Evolutionary conservation across 2,888 invertebrate species (phyloP).

Genomic region (Eilema depressum): DNA sequence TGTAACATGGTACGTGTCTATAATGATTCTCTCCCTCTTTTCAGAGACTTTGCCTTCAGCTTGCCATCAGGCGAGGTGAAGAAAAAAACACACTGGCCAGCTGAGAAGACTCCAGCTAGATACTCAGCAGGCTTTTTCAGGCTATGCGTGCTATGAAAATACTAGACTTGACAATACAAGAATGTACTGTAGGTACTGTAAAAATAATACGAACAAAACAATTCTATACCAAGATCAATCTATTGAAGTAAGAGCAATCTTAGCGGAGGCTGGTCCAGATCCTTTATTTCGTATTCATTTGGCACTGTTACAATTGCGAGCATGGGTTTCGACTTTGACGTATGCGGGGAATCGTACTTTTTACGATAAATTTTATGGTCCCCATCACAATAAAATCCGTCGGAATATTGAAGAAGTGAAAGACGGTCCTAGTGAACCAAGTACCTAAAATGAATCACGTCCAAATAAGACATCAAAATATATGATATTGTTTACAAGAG

Average conservation of each 20-base stretch:
- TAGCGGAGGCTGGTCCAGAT: neutral
- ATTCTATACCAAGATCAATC: neutral
- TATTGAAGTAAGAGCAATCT: neutral
- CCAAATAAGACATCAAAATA: slow-evolving; percentile 1
- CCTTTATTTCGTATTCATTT: neutral
- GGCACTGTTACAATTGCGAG: slow-evolving; percentile 4
- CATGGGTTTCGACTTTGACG: neutral
- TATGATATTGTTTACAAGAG: neutral
- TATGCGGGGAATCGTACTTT: neutral
- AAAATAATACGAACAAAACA: neutral
- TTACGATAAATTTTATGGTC: slow-evolving; percentile 16
- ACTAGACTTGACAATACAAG: too few species aligned
- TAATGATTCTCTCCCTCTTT: too few species aligned
- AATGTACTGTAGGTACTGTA: neutral
- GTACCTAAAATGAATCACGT: slow-evolving; percentile 1
- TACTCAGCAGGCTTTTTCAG: too few species aligned
- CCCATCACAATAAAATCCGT: slow-evolving; percentile 9
- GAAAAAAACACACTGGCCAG: too few species aligned
- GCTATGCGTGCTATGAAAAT: too few species aligned
- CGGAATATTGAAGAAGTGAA: slow-evolving; percentile 4
- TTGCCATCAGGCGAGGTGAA: too few species aligned
- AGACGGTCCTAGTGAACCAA: neutral
- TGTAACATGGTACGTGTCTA: too few species aligned
- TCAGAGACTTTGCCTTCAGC: too few species aligned
- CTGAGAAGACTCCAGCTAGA: too few species aligned